These are phyloP conservation scores for Lasioglossum calceatum DNA, from an alignment of 2,888 invertebrate genomes.

Conservation along the genomic window DNA sequence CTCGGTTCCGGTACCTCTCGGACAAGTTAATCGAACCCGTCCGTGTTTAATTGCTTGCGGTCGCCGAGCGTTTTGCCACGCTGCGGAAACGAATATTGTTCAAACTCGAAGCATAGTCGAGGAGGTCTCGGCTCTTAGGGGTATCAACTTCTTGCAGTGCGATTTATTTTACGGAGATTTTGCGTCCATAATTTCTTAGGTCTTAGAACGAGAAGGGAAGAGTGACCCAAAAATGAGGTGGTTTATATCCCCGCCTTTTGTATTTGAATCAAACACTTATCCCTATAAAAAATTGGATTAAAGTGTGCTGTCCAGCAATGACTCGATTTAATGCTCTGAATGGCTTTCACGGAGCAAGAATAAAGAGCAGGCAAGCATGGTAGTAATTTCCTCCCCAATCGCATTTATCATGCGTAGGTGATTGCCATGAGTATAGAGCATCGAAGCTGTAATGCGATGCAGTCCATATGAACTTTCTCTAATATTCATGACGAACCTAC, in stretches of 20 bases:
- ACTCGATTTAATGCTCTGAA: neutral
- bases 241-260: neutral
- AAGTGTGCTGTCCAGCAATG: neutral
- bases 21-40: constrained; percentile 33
- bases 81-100: constrained; percentile 5
- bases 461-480: neutral
- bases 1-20: neutral
- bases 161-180: neutral
- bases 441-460: neutral
- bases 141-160: neutral
- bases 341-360: neutral
- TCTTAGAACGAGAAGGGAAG: neutral
- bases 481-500: neutral
- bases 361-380: neutral
- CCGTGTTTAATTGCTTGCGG: constrained; percentile 15
- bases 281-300: neutral
- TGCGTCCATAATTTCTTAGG: neutral
- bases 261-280: no score
- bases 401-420: neutral
- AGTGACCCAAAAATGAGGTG: neutral
- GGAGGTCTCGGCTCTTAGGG: neutral
- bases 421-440: neutral
- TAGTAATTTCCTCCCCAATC: neutral
- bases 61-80: neutral
- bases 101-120: neutral